phyloP scores from a whole-genome alignment of 35 echinoderm and acorn worm genomes.

The Holothuria glaberrima region DNA sequence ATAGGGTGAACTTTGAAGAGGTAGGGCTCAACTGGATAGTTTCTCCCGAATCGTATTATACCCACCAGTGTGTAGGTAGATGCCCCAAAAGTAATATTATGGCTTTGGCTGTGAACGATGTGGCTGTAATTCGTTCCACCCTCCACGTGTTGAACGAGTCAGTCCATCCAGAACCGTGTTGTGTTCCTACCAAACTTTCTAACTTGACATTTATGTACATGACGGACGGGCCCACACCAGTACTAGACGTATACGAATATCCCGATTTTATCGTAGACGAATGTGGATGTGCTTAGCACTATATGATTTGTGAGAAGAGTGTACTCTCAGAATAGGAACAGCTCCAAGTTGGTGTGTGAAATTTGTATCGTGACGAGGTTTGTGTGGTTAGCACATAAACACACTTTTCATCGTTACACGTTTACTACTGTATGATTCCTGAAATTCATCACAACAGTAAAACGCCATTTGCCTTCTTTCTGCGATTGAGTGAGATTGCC shows the following conservation, averaged over 20 bases:
- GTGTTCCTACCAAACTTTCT: slow-evolving; percentile 25
- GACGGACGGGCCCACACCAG: neutral
- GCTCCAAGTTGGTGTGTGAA: too few relatives aligned
- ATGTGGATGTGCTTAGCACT: slow-evolving; percentile 1
- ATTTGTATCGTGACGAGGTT: too few relatives aligned
- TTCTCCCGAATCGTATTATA: neutral
- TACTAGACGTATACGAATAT: neutral
- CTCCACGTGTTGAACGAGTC: neutral
- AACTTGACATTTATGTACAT: slow-evolving; percentile 15
- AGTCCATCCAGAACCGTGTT: neutral
- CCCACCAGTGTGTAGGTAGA: slow-evolving; percentile 14
- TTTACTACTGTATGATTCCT: too few relatives aligned
- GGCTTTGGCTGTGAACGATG: neutral
- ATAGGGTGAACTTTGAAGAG: neutral
- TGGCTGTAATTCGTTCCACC: slow-evolving; percentile 1
- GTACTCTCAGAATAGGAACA: too few relatives aligned
- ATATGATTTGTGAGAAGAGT: too few relatives aligned
- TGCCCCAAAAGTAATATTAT: neutral
- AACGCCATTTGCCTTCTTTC: too few relatives aligned
- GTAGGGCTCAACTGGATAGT: neutral
- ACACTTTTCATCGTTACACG: too few relatives aligned
- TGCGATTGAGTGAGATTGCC: too few relatives aligned
- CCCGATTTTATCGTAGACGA: slow-evolving; percentile 12
- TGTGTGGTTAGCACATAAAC: too few relatives aligned
- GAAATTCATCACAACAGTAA: too few relatives aligned